Conservation (phyloP, 1,140 invertebrate species). For the Bacillus rossius region DNA sequence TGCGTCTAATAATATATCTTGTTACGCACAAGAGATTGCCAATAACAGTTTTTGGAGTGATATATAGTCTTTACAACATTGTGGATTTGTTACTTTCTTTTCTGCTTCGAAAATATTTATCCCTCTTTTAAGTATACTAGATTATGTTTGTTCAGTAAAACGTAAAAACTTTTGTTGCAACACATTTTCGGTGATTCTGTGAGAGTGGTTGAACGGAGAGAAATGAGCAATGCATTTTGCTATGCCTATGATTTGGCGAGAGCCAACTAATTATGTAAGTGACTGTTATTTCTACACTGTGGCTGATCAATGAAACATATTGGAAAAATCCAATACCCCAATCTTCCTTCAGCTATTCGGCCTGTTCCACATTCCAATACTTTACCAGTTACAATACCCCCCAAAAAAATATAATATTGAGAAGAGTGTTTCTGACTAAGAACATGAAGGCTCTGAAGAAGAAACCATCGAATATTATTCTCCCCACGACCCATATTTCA, state of each 20-base stretch:
- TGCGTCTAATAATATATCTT: no score
- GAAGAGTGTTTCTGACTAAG: neutral
- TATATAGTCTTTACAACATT: no score
- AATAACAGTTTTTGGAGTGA: no score
- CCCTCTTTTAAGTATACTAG: no score
- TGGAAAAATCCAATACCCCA: neutral
- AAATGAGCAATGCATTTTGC: neutral
- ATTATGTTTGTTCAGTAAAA: no score
- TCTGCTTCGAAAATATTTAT: no score
- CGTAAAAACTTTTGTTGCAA: no score
- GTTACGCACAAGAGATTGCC: no score
- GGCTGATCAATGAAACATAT: neutral
- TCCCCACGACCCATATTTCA: no score
- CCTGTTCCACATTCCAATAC: neutral
- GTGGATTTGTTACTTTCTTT: no score
- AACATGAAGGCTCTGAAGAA: neutral
- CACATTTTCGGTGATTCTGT: neutral
- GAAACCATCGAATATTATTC: no score
- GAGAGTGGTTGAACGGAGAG: neutral
- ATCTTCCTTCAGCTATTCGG: neutral
- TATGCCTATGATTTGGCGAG: neutral
- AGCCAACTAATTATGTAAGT: neutral
- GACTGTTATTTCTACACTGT: neutral
- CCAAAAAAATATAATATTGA: neutral
- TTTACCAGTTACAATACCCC: neutral